Evolutionary conservation across 2,888 invertebrate species (phyloP).

Genomic region (Microctonus hyperodae): DNA sequence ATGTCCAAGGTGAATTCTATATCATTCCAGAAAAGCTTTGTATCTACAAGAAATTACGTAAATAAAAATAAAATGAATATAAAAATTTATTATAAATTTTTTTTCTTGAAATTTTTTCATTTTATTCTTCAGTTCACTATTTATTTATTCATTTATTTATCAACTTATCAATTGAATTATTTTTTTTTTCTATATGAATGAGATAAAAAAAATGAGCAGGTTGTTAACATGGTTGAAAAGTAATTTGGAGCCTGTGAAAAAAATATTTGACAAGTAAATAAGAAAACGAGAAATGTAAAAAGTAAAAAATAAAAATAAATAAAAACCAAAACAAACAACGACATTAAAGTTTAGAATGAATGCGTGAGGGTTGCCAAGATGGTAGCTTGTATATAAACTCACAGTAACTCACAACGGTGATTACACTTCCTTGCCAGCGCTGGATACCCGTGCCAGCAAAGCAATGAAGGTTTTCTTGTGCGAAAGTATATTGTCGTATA

Average conservation of each 20-base stretch:
- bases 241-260: neutral
- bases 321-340: conserved; percentile 21
- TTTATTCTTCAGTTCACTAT: too few relatives aligned
- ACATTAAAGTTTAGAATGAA: conserved; percentile 14
- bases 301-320: conserved; percentile 8
- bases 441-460: conserved; percentile 53
- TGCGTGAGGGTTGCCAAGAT: conserved; percentile 33
- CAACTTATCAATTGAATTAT: too few relatives aligned
- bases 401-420: conserved; percentile 51
- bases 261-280: neutral
- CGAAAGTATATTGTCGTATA: conserved; percentile 9
- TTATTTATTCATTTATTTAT: too few relatives aligned
- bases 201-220: too few relatives aligned
- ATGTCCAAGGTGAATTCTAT: conserved; percentile 11
- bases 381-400: conserved; percentile 30
- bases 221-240: conserved; percentile 1
- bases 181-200: too few relatives aligned
- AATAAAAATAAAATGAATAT: neutral
- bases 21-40: neutral
- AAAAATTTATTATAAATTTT: too few relatives aligned
- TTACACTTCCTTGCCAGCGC: conserved; percentile 53
- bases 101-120: too few relatives aligned
- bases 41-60: neutral
- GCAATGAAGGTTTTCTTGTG: conserved; percentile 34
- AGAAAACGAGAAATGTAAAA: conserved; percentile 18